Conservation (phyloP, 2,113 vertebrate species). For the Microcebus tavaratra region DNA sequence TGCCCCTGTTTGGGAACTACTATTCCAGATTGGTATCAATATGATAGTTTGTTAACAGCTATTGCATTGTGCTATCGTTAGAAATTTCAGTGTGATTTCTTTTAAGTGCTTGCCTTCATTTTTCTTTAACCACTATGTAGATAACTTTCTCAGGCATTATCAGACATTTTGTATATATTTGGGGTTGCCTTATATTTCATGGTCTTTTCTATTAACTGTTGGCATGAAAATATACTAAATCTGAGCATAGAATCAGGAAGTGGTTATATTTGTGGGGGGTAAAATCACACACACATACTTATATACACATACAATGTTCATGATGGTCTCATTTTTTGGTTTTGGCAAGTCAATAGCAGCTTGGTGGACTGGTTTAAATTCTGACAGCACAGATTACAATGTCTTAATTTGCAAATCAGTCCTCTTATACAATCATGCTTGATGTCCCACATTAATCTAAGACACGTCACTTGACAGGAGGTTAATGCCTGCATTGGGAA, state of each 20-base stretch:
- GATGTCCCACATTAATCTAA: not conserved
- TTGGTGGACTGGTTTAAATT: not conserved
- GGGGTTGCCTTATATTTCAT: not conserved
- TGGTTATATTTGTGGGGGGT: not conserved
- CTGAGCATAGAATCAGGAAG: not conserved
- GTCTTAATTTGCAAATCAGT: slow-evolving; percentile 1
- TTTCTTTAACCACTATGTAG: not conserved
- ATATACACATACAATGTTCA: not conserved
- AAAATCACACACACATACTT: not conserved
- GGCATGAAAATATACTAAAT: not conserved
- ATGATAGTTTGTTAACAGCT: not conserved
- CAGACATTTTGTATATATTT: not conserved
- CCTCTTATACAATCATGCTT: not conserved
- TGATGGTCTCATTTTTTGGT: not conserved
- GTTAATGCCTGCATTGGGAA: not conserved
- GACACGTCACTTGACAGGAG: not conserved
- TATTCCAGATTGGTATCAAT: not conserved
- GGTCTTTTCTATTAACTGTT: not conserved
- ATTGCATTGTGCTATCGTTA: not conserved
- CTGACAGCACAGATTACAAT: not conserved
- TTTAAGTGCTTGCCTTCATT: not conserved
- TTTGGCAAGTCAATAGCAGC: not conserved
- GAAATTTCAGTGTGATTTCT: not conserved
- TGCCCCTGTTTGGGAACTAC: not conserved
- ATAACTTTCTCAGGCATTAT: not conserved